phyloP scores from a whole-genome alignment of 2,797 vertebrate species.

The Hypotaenidia okinawae region DNA sequence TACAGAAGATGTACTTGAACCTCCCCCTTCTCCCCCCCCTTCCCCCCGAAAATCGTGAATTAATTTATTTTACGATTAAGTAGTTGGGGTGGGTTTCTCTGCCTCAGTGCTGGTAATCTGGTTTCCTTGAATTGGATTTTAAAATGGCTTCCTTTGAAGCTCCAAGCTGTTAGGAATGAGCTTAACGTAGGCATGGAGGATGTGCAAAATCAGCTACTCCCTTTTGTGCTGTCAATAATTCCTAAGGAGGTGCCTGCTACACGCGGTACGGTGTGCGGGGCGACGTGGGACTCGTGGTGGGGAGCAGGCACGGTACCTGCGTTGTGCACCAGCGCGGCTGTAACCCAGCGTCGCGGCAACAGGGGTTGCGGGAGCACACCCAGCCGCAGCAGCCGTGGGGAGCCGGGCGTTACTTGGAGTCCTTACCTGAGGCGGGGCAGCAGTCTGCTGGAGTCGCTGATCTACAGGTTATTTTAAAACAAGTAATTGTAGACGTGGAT shows the following conservation, averaged over 20 bases:
- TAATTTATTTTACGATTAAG: background rate
- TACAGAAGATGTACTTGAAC: background rate
- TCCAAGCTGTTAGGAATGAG: slow-evolving; percentile 5
- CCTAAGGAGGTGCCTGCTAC: background rate
- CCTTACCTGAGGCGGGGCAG: slow-evolving; percentile 10
- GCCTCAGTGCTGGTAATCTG: background rate
- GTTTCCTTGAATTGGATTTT: slow-evolving; percentile 42
- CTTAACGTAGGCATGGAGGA: background rate
- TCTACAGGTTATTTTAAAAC: background rate
- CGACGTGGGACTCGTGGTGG: background rate
- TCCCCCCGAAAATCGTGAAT: background rate
- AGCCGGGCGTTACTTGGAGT: background rate
- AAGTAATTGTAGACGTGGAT: background rate
- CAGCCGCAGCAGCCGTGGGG: background rate
- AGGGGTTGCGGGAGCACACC: background rate
- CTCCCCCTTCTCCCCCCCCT: fast-evolving
- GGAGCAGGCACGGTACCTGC: background rate
- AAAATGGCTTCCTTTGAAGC: slow-evolving; percentile 67
- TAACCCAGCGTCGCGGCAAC: background rate
- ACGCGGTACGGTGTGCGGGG: too few relatives aligned
- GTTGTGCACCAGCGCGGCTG: background rate
- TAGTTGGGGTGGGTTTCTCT: background rate
- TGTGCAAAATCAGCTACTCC: background rate
- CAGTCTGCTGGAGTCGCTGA: background rate
- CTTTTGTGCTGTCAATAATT: background rate